These are phyloP conservation scores for Cheilosia scutellata DNA, from an alignment of 2,888 invertebrate genomes.

Conservation along the genomic window DNA sequence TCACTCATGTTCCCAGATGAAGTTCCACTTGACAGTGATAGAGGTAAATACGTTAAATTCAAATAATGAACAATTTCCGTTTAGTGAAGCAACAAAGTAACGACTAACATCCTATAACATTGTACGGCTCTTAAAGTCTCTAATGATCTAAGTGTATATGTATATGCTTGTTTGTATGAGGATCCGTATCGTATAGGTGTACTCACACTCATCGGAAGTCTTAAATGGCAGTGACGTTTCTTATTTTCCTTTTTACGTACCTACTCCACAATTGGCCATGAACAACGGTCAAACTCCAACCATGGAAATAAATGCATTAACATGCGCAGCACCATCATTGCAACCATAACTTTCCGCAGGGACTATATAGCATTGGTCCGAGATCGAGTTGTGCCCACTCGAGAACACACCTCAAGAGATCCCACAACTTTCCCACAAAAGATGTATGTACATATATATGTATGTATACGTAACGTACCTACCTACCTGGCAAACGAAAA, in stretches of 20 bases:
- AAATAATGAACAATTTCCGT: too few relatives aligned
- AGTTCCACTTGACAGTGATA: too few relatives aligned
- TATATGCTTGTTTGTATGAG: neutral
- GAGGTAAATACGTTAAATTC: too few relatives aligned
- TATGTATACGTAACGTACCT: neutral
- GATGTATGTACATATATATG: neutral
- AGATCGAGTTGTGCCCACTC: constrained; percentile 53
- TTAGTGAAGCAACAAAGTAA: too few relatives aligned
- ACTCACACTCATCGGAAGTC: neutral
- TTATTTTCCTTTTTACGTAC: constrained; percentile 20
- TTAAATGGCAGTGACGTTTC: constrained; percentile 38
- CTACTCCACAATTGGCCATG: constrained; percentile 69
- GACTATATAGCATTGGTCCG: constrained; percentile 12
- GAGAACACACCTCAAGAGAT: constrained; percentile 1
- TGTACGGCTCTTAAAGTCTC: neutral
- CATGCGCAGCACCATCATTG: constrained; percentile 60
- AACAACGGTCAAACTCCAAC: constrained; percentile 71
- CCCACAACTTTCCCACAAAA: constrained; percentile 38
- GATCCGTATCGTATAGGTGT: neutral
- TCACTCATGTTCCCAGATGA: too few relatives aligned
- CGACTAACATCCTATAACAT: too few relatives aligned
- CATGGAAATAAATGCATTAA: constrained; percentile 68
- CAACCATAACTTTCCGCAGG: constrained; percentile 42
- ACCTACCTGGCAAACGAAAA: neutral
- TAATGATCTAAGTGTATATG: neutral